phyloP scores from a whole-genome alignment of 2,113 vertebrate species.

The Terrapene triunguis region DNA sequence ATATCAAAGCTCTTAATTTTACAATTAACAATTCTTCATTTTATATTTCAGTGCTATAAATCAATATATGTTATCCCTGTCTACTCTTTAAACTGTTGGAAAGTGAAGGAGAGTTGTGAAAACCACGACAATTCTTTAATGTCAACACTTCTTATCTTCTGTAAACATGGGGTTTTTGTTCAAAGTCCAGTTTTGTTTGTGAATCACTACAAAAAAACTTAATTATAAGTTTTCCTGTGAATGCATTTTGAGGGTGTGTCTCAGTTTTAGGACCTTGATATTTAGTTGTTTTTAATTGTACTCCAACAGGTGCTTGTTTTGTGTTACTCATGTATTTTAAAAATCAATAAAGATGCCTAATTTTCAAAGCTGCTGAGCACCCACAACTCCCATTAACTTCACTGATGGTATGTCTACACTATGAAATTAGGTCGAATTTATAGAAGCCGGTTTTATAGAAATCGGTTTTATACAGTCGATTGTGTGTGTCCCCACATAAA shows the following conservation, averaged over 20 bases:
- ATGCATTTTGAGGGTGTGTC: not conserved
- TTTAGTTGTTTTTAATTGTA: not conserved
- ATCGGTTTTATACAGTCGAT: too few species aligned
- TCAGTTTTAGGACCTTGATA: not conserved
- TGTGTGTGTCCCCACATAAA: too few species aligned
- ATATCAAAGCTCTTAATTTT: not conserved
- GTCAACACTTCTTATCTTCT: not conserved
- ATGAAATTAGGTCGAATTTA: too few species aligned
- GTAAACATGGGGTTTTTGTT: not conserved
- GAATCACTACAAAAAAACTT: not conserved
- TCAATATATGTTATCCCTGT: not conserved
- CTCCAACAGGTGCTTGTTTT: not conserved
- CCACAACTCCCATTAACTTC: not conserved
- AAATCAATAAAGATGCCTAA: not conserved
- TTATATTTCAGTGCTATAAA: not conserved
- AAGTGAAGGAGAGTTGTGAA: not conserved
- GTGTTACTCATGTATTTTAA: not conserved
- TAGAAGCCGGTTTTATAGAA: too few species aligned
- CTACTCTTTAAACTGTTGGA: not conserved
- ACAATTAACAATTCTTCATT: not conserved
- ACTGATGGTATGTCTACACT: not conserved
- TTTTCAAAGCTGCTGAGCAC: conserved; percentile 23
- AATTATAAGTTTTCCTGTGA: not conserved
- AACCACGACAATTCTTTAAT: not conserved
- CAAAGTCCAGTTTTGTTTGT: not conserved